Base-by-base conservation (phyloP, 2,797 vertebrate species). In the Xenentodon cancila region DNA sequence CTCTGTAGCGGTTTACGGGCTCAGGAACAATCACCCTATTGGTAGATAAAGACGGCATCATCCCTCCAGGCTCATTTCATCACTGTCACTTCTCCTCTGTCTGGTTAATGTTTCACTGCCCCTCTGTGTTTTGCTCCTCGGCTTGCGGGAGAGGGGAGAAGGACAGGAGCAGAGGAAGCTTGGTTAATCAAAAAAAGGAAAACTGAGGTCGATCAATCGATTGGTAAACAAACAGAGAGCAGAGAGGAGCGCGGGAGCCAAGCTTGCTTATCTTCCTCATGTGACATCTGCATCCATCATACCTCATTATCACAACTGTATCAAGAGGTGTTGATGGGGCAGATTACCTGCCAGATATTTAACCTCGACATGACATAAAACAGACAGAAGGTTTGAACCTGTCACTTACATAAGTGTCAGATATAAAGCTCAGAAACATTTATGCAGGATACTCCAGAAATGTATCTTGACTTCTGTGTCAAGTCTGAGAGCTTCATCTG, bases 71-170 rank as follows among this genome's bases (percentile, higher is more conserved):
- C 85, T 73, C 85, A 83, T 84, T 93, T 82, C 83, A 87, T 93
- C 91, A 90, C 71, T 77, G 85, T 91, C 92, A 86, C 84, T 79
- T 80, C 67, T 81, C 70, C 73, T 76, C 75, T 6, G 27, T 78
- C 79, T 82, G 83, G 92, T 92, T 94, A 94, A 94, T 93, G 90
- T 92, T 94, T 92, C 81, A 91, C 90, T 62, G 71, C 58, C 72
- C 67, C 73, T 64, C 63, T 54, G 37, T 74, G 73, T 84, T 80
- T 81, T 79, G 71, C 59, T 60, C 59, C 53, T 68, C 42, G 2
- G 67, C 49, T 64, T 32, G 37, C 49, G 52, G 27, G 62, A 71
- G 74, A 45, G 79, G 16, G 65, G 67, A 59, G 69, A 60, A 50
- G 67, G 63, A 77, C 67, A 55, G 62, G 18, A 54, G 68, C 67